Evolutionary conservation across 2,888 invertebrate genomes (phyloP).

Genomic region (Acanthococcus lagerstroemiae): DNA sequence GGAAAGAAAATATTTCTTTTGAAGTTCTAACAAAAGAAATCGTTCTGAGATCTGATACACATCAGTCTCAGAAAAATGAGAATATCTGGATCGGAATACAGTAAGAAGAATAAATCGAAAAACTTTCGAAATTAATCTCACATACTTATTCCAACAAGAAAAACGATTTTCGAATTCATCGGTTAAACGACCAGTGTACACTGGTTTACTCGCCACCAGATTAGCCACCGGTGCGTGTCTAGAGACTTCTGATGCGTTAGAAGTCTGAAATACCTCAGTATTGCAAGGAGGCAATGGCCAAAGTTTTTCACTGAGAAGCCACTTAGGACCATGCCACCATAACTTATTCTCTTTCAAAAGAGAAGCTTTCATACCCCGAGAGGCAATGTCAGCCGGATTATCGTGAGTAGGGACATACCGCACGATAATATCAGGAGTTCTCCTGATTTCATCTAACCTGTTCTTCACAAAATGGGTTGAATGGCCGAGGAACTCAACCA

Average conservation of each 20-base stretch:
- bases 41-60: background rate
- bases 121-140: background rate
- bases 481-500: background rate
- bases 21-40: background rate
- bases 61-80: background rate
- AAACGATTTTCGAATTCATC: background rate
- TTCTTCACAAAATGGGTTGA: constrained; percentile 2
- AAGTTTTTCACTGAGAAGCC: background rate
- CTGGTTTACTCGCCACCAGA: background rate
- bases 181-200: background rate
- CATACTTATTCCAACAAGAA: background rate
- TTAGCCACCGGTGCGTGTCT: no score
- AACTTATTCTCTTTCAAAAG: background rate
- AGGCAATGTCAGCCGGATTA: constrained; percentile 10
- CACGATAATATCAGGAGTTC: background rate
- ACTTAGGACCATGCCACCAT: background rate
- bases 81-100: background rate
- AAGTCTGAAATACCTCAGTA: background rate
- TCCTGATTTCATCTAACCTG: background rate
- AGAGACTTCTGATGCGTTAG: background rate
- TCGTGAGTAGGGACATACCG: background rate
- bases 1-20: background rate
- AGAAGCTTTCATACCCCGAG: background rate
- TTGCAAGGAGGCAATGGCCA: constrained; percentile 7
- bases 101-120: background rate